Evolutionary conservation across 2,888 invertebrate species (phyloP).

Genomic region (Bombyx huttoni): DNA sequence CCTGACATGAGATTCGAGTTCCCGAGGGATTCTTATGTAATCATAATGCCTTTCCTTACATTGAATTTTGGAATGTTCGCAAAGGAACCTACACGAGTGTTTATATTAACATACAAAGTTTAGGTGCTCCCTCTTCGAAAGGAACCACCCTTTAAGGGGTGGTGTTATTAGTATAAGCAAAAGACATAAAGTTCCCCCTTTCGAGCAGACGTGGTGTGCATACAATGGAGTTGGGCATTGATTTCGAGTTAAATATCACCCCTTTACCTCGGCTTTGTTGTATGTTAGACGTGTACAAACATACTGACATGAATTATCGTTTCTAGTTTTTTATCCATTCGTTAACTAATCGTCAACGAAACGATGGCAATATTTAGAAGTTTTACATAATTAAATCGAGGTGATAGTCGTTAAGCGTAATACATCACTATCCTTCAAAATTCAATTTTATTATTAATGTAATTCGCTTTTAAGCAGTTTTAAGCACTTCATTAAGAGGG

Average conservation of each 20-base stretch:
- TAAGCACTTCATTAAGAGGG: no score
- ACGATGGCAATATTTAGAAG: no score
- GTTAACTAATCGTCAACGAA: slow-evolving; percentile 22
- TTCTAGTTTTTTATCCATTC: slow-evolving; percentile 44
- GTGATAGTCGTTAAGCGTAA: no score
- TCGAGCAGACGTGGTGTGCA: slow-evolving; percentile 52
- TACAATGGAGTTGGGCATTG: slow-evolving; percentile 62
- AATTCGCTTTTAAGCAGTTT: no score
- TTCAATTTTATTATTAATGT: no score
- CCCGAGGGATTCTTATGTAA: slow-evolving; percentile 30
- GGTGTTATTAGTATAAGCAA: slow-evolving; percentile 66
- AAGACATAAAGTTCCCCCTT: slow-evolving; percentile 57
- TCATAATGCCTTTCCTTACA: slow-evolving; percentile 45
- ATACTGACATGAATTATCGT: slow-evolving; percentile 55
- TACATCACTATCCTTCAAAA: no score
- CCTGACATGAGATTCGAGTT: slow-evolving; percentile 30
- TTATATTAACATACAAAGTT: slow-evolving; percentile 65
- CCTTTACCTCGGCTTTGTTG: slow-evolving; percentile 41
- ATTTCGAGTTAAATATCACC: slow-evolving; percentile 65
- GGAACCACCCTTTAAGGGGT: slow-evolving; percentile 57
- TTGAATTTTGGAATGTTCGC: slow-evolving; percentile 47
- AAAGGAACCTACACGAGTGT: slow-evolving; percentile 55
- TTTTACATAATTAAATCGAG: no score
- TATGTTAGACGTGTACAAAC: slow-evolving; percentile 40
- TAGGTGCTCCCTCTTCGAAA: slow-evolving; percentile 42